Evolutionary conservation across 2,797 vertebrate species (phyloP).

Genomic region (Coregonus sp.): DNA sequence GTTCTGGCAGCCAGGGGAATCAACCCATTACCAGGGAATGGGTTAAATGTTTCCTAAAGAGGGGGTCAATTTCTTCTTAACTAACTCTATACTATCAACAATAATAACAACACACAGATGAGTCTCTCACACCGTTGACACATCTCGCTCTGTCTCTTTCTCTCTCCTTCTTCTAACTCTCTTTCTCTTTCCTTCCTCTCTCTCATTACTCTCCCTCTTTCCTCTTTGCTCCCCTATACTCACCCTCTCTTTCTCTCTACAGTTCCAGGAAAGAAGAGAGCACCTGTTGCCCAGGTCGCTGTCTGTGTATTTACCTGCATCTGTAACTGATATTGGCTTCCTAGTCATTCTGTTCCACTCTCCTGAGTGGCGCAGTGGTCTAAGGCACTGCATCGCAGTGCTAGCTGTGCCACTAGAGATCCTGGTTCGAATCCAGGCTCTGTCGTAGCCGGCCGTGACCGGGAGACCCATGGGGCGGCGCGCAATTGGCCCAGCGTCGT

Average conservation of each 20-base stretch:
- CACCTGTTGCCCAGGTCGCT: constrained; percentile 59
- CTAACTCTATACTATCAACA: neutral
- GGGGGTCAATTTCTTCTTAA: neutral
- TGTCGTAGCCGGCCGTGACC: too few species aligned
- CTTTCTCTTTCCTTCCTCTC: too few species aligned
- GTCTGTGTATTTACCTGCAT: constrained; percentile 37
- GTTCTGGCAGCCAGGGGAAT: neutral
- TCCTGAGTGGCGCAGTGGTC: too few species aligned
- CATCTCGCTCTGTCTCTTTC: neutral
- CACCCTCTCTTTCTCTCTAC: neutral
- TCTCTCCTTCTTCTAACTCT: neutral
- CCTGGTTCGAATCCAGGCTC: too few species aligned
- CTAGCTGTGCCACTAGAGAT: too few species aligned
- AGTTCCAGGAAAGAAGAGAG: constrained; percentile 24
- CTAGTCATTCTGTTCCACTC: constrained; percentile 41
- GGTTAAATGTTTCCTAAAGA: neutral
- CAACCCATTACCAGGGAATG: neutral
- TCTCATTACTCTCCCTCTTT: neutral
- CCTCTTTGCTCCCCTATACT: neutral
- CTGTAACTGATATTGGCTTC: constrained; percentile 51
- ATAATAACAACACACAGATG: neutral
- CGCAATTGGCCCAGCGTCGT: too few species aligned
- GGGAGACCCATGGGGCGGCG: too few species aligned
- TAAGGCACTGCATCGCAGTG: too few species aligned
- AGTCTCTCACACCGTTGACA: neutral